A percentile compares a stretch with the other conserved stretches of the same genome.
Conservation (phyloP, 2,888 invertebrate genomes). For the Sepioteuthis lessoniana region DNA sequence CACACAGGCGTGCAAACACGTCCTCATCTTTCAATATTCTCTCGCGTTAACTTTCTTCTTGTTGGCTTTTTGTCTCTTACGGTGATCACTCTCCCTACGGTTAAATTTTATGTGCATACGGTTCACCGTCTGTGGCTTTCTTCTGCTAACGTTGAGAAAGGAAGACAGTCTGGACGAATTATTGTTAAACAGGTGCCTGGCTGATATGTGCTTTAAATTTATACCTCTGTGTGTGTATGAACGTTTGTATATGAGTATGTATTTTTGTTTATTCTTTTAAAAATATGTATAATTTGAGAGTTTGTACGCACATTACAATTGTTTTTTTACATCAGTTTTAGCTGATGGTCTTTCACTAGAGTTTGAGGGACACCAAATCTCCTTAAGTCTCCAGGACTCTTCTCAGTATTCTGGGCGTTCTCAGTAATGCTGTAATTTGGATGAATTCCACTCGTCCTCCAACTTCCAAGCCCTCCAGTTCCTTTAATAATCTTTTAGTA, state of each 20-base stretch:
- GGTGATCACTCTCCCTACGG: not conserved
- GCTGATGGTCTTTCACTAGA: no score
- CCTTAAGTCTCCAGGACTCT: no score
- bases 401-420: no score
- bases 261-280: no score
- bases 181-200: conserved; percentile 9
- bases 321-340: no score
- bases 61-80: not conserved
- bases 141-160: not conserved
- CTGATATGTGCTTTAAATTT: not conserved
- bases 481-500: no score
- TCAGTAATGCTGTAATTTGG: no score
- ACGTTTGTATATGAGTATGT: not conserved
- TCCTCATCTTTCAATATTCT: not conserved
- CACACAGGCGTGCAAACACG: no score
- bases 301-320: not conserved
- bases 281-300: not conserved
- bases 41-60: not conserved
- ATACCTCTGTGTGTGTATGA: not conserved
- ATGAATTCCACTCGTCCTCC: no score
- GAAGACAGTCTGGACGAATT: not conserved
- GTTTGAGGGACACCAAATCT: no score
- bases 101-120: not conserved
- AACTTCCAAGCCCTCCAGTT: no score
- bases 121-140: not conserved